phyloP scores from a whole-genome alignment of 2,888 invertebrate species.

The Synergus laeviventris region DNA sequence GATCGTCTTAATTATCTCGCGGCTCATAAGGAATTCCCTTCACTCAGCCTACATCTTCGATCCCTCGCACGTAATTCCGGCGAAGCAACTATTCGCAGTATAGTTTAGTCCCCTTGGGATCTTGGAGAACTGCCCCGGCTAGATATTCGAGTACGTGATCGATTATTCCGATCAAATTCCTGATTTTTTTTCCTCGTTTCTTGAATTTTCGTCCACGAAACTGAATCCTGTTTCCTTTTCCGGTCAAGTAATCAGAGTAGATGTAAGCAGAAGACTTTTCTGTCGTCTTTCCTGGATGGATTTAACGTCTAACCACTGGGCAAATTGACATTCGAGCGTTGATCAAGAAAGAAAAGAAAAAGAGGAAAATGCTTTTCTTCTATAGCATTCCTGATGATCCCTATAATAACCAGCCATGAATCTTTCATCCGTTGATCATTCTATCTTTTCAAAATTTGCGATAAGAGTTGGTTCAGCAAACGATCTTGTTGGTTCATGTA shows the following conservation, averaged over 20 bases:
- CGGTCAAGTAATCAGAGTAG: slow-evolving; percentile 64
- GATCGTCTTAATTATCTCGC: slow-evolving; percentile 60
- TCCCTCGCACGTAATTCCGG: slow-evolving; percentile 70
- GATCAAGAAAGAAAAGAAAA: slow-evolving; percentile 14
- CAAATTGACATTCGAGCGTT: slow-evolving; percentile 16
- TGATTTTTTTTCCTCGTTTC: slow-evolving; percentile 47
- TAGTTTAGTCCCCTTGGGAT: slow-evolving; percentile 32
- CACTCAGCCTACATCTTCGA: slow-evolving; percentile 63
- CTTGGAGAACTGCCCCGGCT: slow-evolving; percentile 18
- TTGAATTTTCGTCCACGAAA: not conserved
- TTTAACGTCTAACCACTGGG: not conserved
- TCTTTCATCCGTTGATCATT: slow-evolving; percentile 71
- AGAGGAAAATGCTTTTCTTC: slow-evolving; percentile 39
- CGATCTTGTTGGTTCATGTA: too few relatives aligned
- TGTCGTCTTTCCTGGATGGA: not conserved
- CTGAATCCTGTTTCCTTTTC: slow-evolving; percentile 58
- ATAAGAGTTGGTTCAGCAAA: too few relatives aligned
- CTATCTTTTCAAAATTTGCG: slow-evolving; percentile 53
- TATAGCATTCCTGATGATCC: slow-evolving; percentile 49
- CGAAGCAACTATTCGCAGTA: slow-evolving; percentile 54
- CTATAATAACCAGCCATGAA: slow-evolving; percentile 70
- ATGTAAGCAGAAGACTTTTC: not conserved
- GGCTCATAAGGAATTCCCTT: slow-evolving; percentile 59
- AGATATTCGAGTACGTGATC: slow-evolving; percentile 29
- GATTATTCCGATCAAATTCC: slow-evolving; percentile 34